phyloP scores from a whole-genome alignment of 2,888 invertebrate species.

The Calliopum simillimum region DNA sequence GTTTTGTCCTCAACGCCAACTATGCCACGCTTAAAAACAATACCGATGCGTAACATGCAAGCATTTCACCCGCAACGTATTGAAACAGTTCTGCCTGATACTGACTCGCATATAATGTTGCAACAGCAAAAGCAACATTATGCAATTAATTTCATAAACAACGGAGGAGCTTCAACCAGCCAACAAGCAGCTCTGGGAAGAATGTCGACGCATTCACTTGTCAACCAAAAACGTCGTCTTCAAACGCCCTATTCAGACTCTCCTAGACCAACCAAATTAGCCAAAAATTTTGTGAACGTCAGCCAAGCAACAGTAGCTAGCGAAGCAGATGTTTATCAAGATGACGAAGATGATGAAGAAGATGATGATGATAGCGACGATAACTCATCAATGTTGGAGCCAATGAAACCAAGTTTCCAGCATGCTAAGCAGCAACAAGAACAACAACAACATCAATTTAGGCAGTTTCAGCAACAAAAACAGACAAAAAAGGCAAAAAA shows the following conservation, averaged over 20 bases:
- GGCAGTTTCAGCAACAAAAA: conserved; percentile 11
- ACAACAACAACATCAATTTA: conserved; percentile 11
- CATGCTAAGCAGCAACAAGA: neutral
- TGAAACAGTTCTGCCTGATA: conserved; percentile 57
- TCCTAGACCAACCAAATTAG: neutral
- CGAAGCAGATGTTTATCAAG: conserved; percentile 29
- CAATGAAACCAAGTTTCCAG: neutral
- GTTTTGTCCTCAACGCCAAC: conserved; percentile 18
- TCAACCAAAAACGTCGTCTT: conserved; percentile 48
- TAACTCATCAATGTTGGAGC: neutral
- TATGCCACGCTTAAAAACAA: conserved; percentile 52
- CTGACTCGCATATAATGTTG: conserved; percentile 43
- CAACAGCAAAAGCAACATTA: conserved; percentile 16
- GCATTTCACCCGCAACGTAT: conserved; percentile 53
- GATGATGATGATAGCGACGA: conserved; percentile 12
- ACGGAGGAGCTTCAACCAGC: conserved; percentile 48
- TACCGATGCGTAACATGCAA: conserved; percentile 55
- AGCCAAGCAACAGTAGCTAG: conserved; percentile 50
- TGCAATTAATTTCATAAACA: conserved; percentile 32
- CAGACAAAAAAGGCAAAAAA: conserved; percentile 28
- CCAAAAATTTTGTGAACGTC: conserved; percentile 45
- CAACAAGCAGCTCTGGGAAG: conserved; percentile 47
- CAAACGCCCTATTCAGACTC: conserved; percentile 1
- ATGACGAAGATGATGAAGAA: conserved; percentile 38
- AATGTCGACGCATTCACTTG: conserved; percentile 41